A percentile compares a stretch with the other conserved stretches of the same genome.
These are phyloP conservation scores for Caretta caretta DNA, from an alignment of 2,113 vertebrate genomes.

Conservation along the genomic window DNA sequence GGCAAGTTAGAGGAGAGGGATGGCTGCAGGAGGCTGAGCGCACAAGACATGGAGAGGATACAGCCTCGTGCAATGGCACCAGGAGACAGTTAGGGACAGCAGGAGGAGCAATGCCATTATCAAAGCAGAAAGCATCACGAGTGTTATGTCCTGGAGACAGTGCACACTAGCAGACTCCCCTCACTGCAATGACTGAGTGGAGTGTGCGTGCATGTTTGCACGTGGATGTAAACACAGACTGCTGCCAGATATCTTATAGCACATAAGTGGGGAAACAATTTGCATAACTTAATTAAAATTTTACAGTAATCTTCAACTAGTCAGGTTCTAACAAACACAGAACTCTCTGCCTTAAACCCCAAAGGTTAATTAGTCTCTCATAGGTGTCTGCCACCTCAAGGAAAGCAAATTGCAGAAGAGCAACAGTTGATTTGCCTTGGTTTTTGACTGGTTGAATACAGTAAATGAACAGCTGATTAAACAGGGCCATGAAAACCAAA, in stretches of 20 bases:
- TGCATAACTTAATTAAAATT: slow-evolving; percentile 42
- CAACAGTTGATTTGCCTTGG: fast-evolving
- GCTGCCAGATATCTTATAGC: slow-evolving; percentile 20
- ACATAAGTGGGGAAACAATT: slow-evolving; percentile 22
- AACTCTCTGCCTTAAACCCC: neutral
- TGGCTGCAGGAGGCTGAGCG: neutral
- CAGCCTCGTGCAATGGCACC: neutral
- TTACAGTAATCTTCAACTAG: slow-evolving; percentile 28
- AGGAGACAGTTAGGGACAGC: neutral
- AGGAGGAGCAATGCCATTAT: neutral
- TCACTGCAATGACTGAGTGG: neutral
- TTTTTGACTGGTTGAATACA: fast-evolving
- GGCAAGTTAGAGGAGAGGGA: neutral
- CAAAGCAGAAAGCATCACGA: neutral
- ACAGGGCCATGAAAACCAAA: neutral
- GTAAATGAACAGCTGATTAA: neutral
- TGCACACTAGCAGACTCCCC: neutral
- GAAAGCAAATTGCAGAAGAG: neutral
- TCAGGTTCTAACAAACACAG: neutral
- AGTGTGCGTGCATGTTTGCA: neutral
- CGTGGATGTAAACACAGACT: neutral
- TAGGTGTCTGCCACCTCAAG: neutral
- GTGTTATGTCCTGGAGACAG: neutral
- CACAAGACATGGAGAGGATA: neutral
- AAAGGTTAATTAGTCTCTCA: neutral